Evolutionary conservation across 1,140 invertebrate species (phyloP), one percentile per base, ranked within the genome.

Genomic region (Formica exsecta): DNA sequence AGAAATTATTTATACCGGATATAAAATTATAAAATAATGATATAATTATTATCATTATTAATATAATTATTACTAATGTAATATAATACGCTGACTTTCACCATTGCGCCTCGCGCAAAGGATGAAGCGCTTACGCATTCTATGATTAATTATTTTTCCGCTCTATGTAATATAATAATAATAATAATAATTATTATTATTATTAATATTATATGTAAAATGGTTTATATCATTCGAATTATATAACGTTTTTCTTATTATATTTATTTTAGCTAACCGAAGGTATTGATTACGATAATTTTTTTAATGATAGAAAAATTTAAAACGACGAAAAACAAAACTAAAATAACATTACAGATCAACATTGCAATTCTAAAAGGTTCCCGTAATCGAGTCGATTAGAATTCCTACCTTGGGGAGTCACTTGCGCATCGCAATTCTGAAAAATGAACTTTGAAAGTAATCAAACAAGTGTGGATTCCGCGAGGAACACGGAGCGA

Each of bases 381-480:
- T 25, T 41, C 9, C 8, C 25, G 44, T 54, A 38, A 66, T 57
- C 65, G 77, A 41, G 25, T 74, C 68, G 68, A 74, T 83, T 73
- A 83, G 54, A 83, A 74, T 83, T 74, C 79, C 29, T 74, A 5
- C 36, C 25, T 11, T 51, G 48, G 65, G 65, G 48, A 22, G 19
- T 25, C 22, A 51, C 32, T 19, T 13, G 66, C 66, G 44, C 65
- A 41, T 74, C 13, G 79, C 79, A 83, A 74, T 83, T 83, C 25
- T n/a, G 54, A 73, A 83, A 83, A 83, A 61, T 74, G 25, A 59
- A 70, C 68, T 73, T 73, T n/a, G 54, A 61, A 73, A 83, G 79
- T 74, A 74, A 83, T 83, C 68, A 61, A 83, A 83, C 79, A 81
- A 81, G 54, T 68, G 57, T 73, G 79, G 71, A 83, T 74, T 74